Percentiles rank a stretch among this genome's conserved stretches.
These are phyloP conservation scores for Hepsetus odoe DNA, from an alignment of 2,113 vertebrate species.

Conservation along the genomic window DNA sequence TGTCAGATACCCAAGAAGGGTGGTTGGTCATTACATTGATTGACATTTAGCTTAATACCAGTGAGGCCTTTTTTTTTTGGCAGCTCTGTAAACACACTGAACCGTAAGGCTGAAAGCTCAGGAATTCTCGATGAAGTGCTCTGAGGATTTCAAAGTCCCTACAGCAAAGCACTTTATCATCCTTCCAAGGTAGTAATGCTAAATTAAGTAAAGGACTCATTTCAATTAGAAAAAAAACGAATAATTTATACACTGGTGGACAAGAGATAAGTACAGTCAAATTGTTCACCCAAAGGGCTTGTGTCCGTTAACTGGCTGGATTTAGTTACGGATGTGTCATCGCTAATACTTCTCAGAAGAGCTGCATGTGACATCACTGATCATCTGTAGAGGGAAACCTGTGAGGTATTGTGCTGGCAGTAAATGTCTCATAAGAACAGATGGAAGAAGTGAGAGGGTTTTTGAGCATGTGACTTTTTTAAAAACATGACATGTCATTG, in stretches of 20 bases:
- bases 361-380: conserved; percentile 53
- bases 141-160: conserved; percentile 28
- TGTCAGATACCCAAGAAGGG: conserved; percentile 44
- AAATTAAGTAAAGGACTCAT: conserved; percentile 35
- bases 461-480: conserved; percentile 17
- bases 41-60: conserved; percentile 57
- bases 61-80: conserved; percentile 44
- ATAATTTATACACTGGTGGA: conserved; percentile 13
- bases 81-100: conserved; percentile 56
- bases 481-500: conserved; percentile 31
- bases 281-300: conserved; percentile 21
- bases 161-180: conserved; percentile 47
- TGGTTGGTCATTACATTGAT: conserved; percentile 55
- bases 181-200: conserved; percentile 37
- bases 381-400: conserved; percentile 39
- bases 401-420: conserved; percentile 40
- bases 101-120: conserved; percentile 52
- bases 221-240: conserved; percentile 31
- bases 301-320: conserved; percentile 38
- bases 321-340: conserved; percentile 48
- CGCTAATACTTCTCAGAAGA: conserved; percentile 52
- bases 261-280: conserved; percentile 23
- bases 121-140: conserved; percentile 35
- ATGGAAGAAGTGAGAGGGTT: conserved; percentile 15
- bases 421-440: conserved; percentile 41